Conservation (phyloP, 2,888 invertebrate genomes). For the Pollenia amentaria region DNA sequence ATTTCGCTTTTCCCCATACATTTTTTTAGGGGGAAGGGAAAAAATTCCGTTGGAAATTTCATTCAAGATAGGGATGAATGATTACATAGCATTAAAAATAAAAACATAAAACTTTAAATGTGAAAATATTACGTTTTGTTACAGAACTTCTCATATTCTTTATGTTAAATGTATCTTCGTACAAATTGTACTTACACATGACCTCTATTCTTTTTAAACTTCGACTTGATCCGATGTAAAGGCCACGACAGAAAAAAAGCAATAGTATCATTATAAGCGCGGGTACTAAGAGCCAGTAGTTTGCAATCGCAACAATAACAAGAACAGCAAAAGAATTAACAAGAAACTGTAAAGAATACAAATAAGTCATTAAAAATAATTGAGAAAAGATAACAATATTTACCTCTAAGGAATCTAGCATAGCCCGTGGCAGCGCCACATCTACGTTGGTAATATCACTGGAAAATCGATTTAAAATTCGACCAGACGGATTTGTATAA, state of each 20-base stretch:
- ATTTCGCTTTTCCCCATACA: too few relatives aligned
- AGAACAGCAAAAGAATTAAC: slow-evolving; percentile 85
- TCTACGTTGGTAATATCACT: slow-evolving; percentile 90
- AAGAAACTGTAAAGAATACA: slow-evolving; percentile 78
- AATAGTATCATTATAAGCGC: slow-evolving; percentile 87
- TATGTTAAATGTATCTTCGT: neutral
- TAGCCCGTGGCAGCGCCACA: slow-evolving; percentile 86
- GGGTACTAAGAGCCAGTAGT: slow-evolving; percentile 87
- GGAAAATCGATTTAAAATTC: slow-evolving; percentile 90
- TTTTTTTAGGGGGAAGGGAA: too few relatives aligned
- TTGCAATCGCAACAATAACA: slow-evolving; percentile 87
- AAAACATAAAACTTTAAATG: neutral
- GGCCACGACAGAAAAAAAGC: slow-evolving; percentile 86
- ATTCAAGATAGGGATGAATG: too few relatives aligned
- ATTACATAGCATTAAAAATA: too few relatives aligned
- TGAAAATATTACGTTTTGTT: neutral
- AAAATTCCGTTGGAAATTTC: too few relatives aligned
- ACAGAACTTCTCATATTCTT: too few relatives aligned
- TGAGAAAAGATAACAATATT: slow-evolving; percentile 76
- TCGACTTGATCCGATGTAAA: slow-evolving; percentile 86
- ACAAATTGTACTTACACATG: slow-evolving; percentile 79
- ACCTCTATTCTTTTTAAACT: slow-evolving; percentile 85
- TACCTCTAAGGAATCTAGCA: slow-evolving; percentile 87
- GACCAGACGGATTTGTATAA: slow-evolving; percentile 88
- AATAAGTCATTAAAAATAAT: neutral